A percentile compares a stretch with the other conserved stretches of the same genome.
Conservation (phyloP, 2,797 vertebrate species). For the Pterois miles region DNA sequence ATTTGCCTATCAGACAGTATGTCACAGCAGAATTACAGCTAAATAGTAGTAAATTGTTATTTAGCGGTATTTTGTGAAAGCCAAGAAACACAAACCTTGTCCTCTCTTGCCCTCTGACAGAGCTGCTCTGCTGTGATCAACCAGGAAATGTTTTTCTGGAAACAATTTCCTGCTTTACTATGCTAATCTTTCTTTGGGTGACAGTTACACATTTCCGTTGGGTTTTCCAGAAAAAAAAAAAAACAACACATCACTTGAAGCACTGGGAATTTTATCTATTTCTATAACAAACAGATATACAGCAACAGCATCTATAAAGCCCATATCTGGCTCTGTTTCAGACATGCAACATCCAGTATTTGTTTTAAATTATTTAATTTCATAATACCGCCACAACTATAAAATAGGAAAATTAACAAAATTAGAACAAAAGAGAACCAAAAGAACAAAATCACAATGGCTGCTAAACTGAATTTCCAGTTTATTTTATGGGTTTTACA, state of each 20-base stretch:
- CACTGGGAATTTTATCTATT: background rate
- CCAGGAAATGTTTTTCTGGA: slow-evolving; percentile 66
- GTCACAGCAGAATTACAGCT: slow-evolving; percentile 32
- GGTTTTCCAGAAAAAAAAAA: background rate
- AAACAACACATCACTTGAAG: background rate
- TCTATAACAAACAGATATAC: background rate
- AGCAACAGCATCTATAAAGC: background rate
- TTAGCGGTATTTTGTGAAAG: slow-evolving; percentile 9
- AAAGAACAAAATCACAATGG: slow-evolving; percentile 31
- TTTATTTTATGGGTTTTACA: slow-evolving; percentile 10
- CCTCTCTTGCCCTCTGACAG: slow-evolving; percentile 59
- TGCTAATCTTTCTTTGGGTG: slow-evolving; percentile 27
- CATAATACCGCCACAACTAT: background rate
- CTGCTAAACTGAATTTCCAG: slow-evolving; percentile 13
- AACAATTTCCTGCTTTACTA: slow-evolving; percentile 58
- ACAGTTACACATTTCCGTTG: slow-evolving; percentile 18
- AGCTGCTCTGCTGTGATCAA: slow-evolving; percentile 47
- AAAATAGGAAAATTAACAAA: background rate
- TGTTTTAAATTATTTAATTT: background rate
- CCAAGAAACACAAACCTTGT: slow-evolving; percentile 46
- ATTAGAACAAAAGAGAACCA: background rate
- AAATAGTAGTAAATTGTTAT: slow-evolving; percentile 35
- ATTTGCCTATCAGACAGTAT: slow-evolving; percentile 32
- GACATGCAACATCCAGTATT: background rate
- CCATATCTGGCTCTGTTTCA: background rate